Evolutionary conservation across 1,140 invertebrate genomes (phyloP).

Genomic region (Drosophila arizonae): DNA sequence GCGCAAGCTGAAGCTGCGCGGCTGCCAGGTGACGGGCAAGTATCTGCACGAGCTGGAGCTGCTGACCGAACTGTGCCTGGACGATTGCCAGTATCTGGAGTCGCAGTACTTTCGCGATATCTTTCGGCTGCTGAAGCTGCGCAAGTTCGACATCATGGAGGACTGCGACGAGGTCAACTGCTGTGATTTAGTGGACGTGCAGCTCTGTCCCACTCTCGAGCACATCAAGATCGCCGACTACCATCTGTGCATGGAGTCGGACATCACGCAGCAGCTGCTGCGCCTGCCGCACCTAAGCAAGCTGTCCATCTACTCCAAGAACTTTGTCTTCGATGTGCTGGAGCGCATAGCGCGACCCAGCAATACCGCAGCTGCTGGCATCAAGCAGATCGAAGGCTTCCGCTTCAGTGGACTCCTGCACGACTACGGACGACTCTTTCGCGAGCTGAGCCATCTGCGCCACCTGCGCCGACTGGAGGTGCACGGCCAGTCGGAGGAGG

Average conservation of each 20-base stretch:
- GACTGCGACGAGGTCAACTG: conserved; percentile 76
- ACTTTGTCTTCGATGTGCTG: conserved; percentile 72
- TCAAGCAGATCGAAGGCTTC: conserved; percentile 58
- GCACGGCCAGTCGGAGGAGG: conserved; percentile 36
- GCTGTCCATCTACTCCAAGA: conserved; percentile 72
- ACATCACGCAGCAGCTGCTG: conserved; percentile 63
- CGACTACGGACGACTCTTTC: conserved; percentile 66
- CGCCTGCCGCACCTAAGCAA: conserved; percentile 59
- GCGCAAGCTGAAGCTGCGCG: conserved; percentile 51
- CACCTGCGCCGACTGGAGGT: conserved; percentile 51
- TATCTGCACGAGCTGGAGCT: conserved; percentile 57
- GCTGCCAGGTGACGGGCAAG: conserved; percentile 67
- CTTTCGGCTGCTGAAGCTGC: conserved; percentile 55
- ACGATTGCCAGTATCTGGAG: conserved; percentile 69
- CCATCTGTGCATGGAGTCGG: conserved; percentile 71
- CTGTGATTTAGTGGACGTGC: conserved; percentile 65
- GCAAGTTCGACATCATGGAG: conserved; percentile 76
- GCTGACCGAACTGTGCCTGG: conserved; percentile 60
- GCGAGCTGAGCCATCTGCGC: conserved; percentile 55
- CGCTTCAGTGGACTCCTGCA: conserved; percentile 62
- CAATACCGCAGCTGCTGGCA: conserved; percentile 9
- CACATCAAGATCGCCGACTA: conserved; percentile 77
- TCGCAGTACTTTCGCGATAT: conserved; percentile 69
- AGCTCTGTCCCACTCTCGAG: conserved; percentile 69
- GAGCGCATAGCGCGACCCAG: conserved; percentile 57